Evolutionary conservation across 2,113 vertebrate genomes (phyloP), one percentile per base, ranked within the genome.

Genomic region (Leucosticte australis): DNA sequence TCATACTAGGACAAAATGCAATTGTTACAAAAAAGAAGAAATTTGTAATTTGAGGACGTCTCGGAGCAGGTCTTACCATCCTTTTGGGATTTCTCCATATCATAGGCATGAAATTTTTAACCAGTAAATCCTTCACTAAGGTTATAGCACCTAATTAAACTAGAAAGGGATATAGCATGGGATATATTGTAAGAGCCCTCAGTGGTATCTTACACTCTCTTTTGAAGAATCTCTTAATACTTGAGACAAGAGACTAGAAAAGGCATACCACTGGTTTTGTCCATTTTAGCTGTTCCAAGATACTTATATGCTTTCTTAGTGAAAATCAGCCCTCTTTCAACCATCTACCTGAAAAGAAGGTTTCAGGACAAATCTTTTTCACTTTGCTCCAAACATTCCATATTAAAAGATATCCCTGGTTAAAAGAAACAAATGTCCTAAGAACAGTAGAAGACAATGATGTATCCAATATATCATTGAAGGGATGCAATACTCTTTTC

Each of bases 71-170:
- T 81, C 49, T 83, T 85, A 63, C 12, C 28, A 68, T 21, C 24
- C 49, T 92, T 94, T 88, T 41, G 81, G 82, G 75, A 82, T 50
- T 92, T 91, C 59, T 89, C 37, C 10, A 18, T 53, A 70, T 62
- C 50, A 80, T 3, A 77, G 28, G 62, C 31, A 78, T 65, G 62
- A 65, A 60, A 71, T 65, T 87, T 94, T 82, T 79, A 89, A 76
- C 57, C 35, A 83, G 23, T 91, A 95, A 89, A 87, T 91, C 70
- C 49, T 89, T 82, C 81, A 94, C 31, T 65, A 59, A 87, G 49
- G 17, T 85, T 87, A 78, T 49, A 18, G 41, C 37, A 70, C 62
- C 47, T 74, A 82, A 59, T 89, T 86, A 88, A 93, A 83, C 64
- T 64, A 67, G 73, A 52, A 90, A 84, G 37, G 35, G 44, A 63